Evolutionary conservation across 2,888 invertebrate genomes (phyloP).

Genomic region (Tubiluchus corallicola): DNA sequence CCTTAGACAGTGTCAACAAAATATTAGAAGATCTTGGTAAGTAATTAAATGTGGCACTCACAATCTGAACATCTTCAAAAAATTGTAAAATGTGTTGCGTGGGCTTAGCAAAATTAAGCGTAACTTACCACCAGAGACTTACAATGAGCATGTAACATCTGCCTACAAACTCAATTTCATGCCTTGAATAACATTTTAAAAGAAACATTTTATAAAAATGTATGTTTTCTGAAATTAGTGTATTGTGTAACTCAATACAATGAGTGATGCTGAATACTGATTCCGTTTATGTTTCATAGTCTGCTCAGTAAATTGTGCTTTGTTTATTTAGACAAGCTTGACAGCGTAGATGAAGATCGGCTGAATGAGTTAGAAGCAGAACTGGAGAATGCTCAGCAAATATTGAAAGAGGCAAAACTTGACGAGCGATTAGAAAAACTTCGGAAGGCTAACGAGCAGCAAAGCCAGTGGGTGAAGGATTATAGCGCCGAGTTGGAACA

Average conservation of each 20-base stretch:
- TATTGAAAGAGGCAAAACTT: slow-evolving; percentile 49
- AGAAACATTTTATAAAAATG: no score
- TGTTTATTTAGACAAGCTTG: slow-evolving; percentile 19
- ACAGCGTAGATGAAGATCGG: slow-evolving; percentile 17
- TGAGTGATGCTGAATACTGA: slow-evolving; percentile 16
- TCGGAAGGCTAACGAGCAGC: slow-evolving; percentile 46
- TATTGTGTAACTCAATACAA: no score
- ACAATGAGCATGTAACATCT: no score
- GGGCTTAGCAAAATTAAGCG: no score
- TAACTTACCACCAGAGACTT: no score
- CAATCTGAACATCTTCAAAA: no score
- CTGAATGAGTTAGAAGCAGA: slow-evolving; percentile 39
- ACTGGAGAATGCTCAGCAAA: slow-evolving; percentile 47
- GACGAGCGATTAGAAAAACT: slow-evolving; percentile 53
- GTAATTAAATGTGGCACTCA: no score
- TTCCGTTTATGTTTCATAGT: slow-evolving; percentile 9
- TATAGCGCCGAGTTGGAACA: slow-evolving; percentile 45
- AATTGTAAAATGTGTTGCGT: no score
- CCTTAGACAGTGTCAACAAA: slow-evolving; percentile 50
- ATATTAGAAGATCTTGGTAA: slow-evolving; percentile 23
- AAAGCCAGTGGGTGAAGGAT: slow-evolving; percentile 51
- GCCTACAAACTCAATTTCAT: no score
- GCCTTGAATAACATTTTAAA: no score
- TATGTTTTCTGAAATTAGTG: no score
- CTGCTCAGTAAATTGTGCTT: slow-evolving; percentile 1